A percentile compares a stretch with the other conserved stretches of the same genome.
Evolutionary conservation across 92 coral and sea anemone species (phyloP).

Genomic region (Pocillopora grandis): DNA sequence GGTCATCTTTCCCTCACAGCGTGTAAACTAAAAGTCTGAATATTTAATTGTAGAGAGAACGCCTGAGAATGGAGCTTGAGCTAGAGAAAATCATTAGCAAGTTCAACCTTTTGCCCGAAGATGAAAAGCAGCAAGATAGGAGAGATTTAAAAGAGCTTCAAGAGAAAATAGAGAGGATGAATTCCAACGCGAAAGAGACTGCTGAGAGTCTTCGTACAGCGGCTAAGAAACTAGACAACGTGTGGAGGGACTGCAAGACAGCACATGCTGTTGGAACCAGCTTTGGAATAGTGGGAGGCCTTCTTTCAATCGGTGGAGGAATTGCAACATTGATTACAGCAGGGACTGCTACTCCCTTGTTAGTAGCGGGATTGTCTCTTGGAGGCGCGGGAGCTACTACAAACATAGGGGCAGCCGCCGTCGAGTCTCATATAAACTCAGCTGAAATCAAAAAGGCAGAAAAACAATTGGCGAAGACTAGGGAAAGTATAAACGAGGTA

Average conservation of each 20-base stretch:
- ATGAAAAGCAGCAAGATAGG: background rate
- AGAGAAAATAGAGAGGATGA: background rate
- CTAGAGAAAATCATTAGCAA: no score
- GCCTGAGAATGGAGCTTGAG: no score
- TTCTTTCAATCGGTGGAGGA: slow-evolving; percentile 12
- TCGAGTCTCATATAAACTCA: no score
- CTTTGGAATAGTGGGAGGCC: background rate
- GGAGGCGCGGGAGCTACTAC: background rate
- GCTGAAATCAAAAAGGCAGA: no score
- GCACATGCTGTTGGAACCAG: slow-evolving; percentile 2
- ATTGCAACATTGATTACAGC: slow-evolving; percentile 1
- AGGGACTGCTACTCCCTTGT: slow-evolving; percentile 16
- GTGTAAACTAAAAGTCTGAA: no score
- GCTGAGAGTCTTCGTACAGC: background rate
- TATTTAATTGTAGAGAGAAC: no score
- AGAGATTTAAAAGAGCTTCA: background rate
- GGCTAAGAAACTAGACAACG: background rate
- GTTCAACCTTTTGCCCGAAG: no score
- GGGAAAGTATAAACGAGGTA: no score
- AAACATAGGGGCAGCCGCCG: background rate
- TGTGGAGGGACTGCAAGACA: background rate
- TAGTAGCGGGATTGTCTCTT: background rate
- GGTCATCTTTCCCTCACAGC: no score
- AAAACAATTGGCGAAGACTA: no score
- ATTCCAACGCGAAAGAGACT: background rate